Base-by-base conservation (phyloP, 2,888 invertebrate genomes). In the Eupithecia subfuscata region DNA sequence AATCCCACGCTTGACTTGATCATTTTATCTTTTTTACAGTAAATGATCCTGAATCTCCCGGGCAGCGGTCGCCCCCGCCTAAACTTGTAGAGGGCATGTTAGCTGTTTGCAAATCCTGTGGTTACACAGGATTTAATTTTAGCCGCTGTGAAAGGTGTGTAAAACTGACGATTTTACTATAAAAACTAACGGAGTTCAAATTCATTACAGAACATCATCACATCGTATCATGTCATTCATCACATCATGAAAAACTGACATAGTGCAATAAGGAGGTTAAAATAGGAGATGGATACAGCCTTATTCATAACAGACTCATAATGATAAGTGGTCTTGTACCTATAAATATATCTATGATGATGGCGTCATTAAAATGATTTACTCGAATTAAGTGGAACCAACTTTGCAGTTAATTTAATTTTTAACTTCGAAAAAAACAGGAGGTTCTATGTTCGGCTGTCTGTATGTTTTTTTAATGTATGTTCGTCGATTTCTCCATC, bases 41-140 rank as follows among this genome's bases (percentile, higher is more conserved):
- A 68, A 88, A 89, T 80, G 90, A 92, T 85, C 92, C 93, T 22
- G 93, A 92, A 84, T 94, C 94, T 82, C 94, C 94, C 14, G 91
- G 92, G n/a, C 91, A 94, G 67, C 95, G 96, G 5, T 96, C 96
- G 77, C 95, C 95, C 4, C 95, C 95, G 45, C 96, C 97, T 7
- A 96, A 96, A 82, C 95, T 95, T 79, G 95, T 97, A 45, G 96
- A 96, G 56, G 97, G 97, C 71, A 96, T 96, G 94, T 91, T 97
- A 81, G 97, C 97, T 11, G 95, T 98, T 2, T 98, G 98, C 90
- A 96, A 96, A 79, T 95, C 96, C 80, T 98, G 98, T 89, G 98
- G 98, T 25, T 96, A 97, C 86, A 95, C 96, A 68, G 97, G 98
- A 71, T 95, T 96, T 83, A 97, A 98, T 89, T 97, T 98, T 88